Base-by-base conservation (phyloP, 2,113 vertebrate genomes). In the Microcebus lehilahytsara region DNA sequence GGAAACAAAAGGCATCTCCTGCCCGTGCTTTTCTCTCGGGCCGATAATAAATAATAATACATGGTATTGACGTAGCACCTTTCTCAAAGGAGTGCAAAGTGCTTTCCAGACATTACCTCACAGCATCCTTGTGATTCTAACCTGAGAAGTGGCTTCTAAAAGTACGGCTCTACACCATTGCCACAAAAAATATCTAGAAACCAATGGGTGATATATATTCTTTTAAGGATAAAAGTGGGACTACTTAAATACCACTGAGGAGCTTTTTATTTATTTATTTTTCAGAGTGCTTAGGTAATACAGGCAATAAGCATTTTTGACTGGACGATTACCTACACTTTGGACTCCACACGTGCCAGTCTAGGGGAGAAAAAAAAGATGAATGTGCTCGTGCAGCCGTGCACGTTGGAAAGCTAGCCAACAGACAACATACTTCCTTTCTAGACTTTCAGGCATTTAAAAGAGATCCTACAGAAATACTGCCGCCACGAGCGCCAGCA, bases 61-160 rank as follows among this genome's bases (percentile, higher is more conserved):
- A 56, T 0, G 27, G 25, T 97, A 97, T 97, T 97, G 97, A 98
- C 0, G 0, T 74, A 90, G 89, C 96, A 96, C 69, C 96, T 97
- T 97, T 37, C 95, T 97, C 96, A 85, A 34, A 97, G 96, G 97
- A 97, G 74, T 58, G 64, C 93, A 85, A 74, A 97, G 97, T 97
- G 97, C 97, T 98, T 97, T 89, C 80, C 97, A 98, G 98, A 97
- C 96, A 93, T 98, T 97, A 98, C 95, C 96, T 98, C 96, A 96
- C 98, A 96, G 19, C 79, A 90, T 64, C 66, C 96, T 86, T 86
- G 84, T 25, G 94, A 96, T 93, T 91, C 93, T 56, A 96, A 93
- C 79, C 75, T 87, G 89, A 97, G 86, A 97, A 88, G 93, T 17
- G 89, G 79, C 91, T 97, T 91, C 96, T 94, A 19, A 53, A 93